Evolutionary conservation across 2,888 invertebrate species (phyloP).

Genomic region (Mesoligia furuncula): DNA sequence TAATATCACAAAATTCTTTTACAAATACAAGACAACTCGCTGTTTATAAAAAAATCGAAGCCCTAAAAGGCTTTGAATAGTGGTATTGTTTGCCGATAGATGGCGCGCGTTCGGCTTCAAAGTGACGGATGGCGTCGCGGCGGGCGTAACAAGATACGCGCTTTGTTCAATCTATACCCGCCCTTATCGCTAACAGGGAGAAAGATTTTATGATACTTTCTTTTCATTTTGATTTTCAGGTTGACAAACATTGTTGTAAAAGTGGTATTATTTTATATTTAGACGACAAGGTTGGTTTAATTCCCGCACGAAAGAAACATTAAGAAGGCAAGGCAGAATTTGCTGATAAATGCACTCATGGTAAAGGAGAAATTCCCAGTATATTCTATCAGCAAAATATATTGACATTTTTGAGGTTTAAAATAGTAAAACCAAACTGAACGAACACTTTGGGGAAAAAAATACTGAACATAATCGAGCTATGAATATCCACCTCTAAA

Average conservation of each 20-base stretch:
- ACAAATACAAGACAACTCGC: conserved; percentile 11
- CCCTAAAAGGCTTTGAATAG: conserved; percentile 40
- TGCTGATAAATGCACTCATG: not conserved
- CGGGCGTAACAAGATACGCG: conserved; percentile 43
- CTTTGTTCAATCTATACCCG: conserved; percentile 50
- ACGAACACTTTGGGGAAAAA: not conserved
- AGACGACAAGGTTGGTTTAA: not conserved
- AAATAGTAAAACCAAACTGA: conserved; percentile 2
- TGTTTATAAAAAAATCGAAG: conserved; percentile 23
- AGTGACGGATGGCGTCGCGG: conserved; percentile 41
- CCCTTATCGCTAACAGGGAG: conserved; percentile 33
- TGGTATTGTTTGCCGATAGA: conserved; percentile 59
- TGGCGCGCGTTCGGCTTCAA: conserved; percentile 59
- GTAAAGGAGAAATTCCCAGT: not conserved
- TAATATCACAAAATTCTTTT: conserved; percentile 5
- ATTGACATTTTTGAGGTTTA: not conserved
- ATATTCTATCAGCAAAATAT: not conserved
- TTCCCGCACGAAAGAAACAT: not conserved
- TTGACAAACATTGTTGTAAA: not conserved
- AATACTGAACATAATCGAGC: not conserved
- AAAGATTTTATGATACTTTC: conserved; percentile 13
- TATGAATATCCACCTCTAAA: conserved; percentile 6
- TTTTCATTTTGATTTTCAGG: not conserved
- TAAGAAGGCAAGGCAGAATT: not conserved
- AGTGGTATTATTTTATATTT: too few relatives aligned